Evolutionary conservation across 1,140 invertebrate species (phyloP), one percentile per base, ranked within the genome.

Genomic region (Eulimnadia texana): DNA sequence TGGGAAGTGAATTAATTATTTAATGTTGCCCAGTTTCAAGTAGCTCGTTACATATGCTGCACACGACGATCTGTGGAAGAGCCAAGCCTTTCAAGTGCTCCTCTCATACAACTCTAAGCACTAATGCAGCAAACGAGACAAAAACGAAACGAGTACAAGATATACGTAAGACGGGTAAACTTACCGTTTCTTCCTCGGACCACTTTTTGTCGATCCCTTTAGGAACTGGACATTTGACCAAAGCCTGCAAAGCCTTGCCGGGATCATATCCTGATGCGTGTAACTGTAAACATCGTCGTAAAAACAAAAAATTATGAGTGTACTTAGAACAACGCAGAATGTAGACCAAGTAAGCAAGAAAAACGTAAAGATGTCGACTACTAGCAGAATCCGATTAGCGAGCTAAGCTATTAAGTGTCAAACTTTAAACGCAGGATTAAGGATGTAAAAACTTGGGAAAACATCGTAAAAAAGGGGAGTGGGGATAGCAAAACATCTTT

Each of bases 131-230:
- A 9, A 42, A 16, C 33, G 6, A 6, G 16, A 42, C 33, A 42
- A 42, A 16, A 42, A 42, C 6, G 6, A 42, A 16, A 42, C 33
- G 33, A 42, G 33, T 16, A 42, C n/a, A n/a, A n/a, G n/a, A n/a
- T n/a, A n/a, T n/a, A n/a, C n/a, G n/a, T n/a, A n/a, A n/a, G n/a
- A n/a, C n/a, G n/a, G n/a, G n/a, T n/a, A 50, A 52, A 76, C 79
- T 77, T 76, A 87, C 84, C 66, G 87, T 89, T 79, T 98, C 93
- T 70, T 98, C 93, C 75, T 98, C 93, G 64, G 86, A 85, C 93
- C 93, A 98, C 74, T 95, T 95, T 73, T 96, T 96, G 70, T 97
- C 91, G 68, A 95, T 90, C 68, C 91, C 90, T 81, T 93, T 91
- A 1, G 93, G 90, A 64, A 94, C 90, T 63, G 93, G 93, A 77